Base-by-base conservation (phyloP, 1,140 invertebrate genomes). In the Rhizoglyphus robini region DNA sequence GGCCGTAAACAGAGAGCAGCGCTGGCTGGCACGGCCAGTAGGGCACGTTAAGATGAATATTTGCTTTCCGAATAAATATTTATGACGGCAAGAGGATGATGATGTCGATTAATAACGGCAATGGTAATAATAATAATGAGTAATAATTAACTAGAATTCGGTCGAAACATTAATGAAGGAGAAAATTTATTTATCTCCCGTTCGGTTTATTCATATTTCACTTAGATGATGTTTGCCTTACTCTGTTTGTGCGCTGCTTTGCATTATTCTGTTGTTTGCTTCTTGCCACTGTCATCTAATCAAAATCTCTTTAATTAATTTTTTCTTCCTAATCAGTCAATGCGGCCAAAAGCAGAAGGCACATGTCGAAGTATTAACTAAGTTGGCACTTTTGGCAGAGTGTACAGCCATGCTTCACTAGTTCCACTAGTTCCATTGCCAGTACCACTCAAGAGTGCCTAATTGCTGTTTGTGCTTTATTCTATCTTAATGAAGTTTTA, bases 271-370 rank as follows among this genome's bases (percentile, higher is more conserved):
- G 51, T 5, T 25, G 23, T 20, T 32, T 54, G 51, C 31, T 25
- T 32, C 8, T 23, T 54, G 23, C 51, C 23, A 15, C 51, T 54
- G 23, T 54, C 51, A 54, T 54, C 51, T 54, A 54, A 54, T 54
- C 51, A 32, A 54, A 54, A 54, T 54, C 51, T 54, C 31, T 54
- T 54, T 54, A 54, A 54, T 54, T 54, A 54, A 54, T 54, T 54
- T 54, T 54, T 54, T 54, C 20, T 54, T 32, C 51, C 8, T 32
- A 54, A 20, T 27, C 51, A 54, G 8, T 54, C 51, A 54, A 32
- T 54, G 23, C 51, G 8, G 23, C 23, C 41, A 54, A 54, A 8
- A 23, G 36, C 8, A 41, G 36, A 41, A 11, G 8, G 8, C 36
- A 11, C 51, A 54, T 32, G 15, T 54, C 8, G 51, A 15, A 8